phyloP scores from a whole-genome alignment of 1,140 invertebrate species.

The Metaphire vulgaris region DNA sequence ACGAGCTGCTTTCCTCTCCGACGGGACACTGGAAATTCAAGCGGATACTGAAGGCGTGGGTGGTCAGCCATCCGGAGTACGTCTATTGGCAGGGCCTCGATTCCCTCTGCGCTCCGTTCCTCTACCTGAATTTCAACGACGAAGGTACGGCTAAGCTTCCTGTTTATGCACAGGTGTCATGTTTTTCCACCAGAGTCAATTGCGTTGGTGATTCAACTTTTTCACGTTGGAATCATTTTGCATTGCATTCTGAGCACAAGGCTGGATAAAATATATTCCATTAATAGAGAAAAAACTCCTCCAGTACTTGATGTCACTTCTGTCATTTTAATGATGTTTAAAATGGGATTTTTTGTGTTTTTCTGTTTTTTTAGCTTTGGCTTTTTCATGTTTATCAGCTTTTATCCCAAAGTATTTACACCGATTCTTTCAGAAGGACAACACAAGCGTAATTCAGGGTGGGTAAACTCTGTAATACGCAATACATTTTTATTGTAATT shows the following conservation, averaged over 20 bases:
- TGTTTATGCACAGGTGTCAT: too few relatives aligned
- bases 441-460: conserved; percentile 85
- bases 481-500: neutral
- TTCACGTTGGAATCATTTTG: too few relatives aligned
- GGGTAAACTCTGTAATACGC: conserved; percentile 10
- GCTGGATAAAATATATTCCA: too few relatives aligned
- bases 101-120: conserved; percentile 92
- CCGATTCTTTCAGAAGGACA: conserved; percentile 98
- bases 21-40: conserved; percentile 86
- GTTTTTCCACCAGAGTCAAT: too few relatives aligned
- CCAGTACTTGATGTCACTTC: neutral
- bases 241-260: too few relatives aligned
- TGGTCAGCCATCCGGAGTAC: conserved; percentile 84
- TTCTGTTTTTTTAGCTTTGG: conserved; percentile 62
- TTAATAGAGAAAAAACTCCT: too few relatives aligned
- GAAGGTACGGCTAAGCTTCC: too few relatives aligned
- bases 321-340: neutral
- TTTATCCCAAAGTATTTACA: conserved; percentile 96
- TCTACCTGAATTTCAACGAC: conserved; percentile 93
- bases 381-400: conserved; percentile 83
- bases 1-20: conserved; percentile 87
- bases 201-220: too few relatives aligned
- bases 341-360: neutral
- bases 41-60: conserved; percentile 92
- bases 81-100: conserved; percentile 99